Conservation (phyloP, 2,888 invertebrate species). For the Cheilosia pagana region DNA sequence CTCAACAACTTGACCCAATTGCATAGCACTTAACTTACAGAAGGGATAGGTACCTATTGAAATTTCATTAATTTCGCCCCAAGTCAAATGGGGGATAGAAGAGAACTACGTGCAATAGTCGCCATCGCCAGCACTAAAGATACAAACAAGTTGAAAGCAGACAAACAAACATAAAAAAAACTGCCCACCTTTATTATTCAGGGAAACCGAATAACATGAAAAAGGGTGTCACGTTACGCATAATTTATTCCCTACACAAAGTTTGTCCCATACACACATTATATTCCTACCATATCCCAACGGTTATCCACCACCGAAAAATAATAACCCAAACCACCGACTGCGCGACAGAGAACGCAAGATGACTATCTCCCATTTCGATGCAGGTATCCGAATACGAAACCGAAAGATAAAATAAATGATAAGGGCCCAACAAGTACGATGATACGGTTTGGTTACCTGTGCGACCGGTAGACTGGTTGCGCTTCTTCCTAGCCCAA, state of each 20-base stretch:
- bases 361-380: constrained; percentile 61
- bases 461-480: constrained; percentile 63
- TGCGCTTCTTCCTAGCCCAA: constrained; percentile 64
- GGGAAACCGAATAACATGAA: constrained; percentile 58
- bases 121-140: constrained; percentile 38
- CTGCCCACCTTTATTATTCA: constrained; percentile 6
- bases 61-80: too few species aligned
- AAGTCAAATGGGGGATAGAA: neutral
- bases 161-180: constrained; percentile 25
- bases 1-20: too few species aligned
- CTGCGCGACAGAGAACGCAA: constrained; percentile 48
- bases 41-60: too few species aligned
- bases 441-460: constrained; percentile 60
- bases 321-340: constrained; percentile 50
- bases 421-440: constrained; percentile 63
- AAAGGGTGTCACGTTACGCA: constrained; percentile 75
- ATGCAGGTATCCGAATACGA: constrained; percentile 55
- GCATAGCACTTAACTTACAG: too few species aligned
- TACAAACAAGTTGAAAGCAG: constrained; percentile 41
- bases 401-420: constrained; percentile 47
- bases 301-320: constrained; percentile 41
- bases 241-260: constrained; percentile 61
- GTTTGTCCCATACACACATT: constrained; percentile 19
- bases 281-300: constrained; percentile 40
- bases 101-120: neutral